Percentiles rank a stretch among this genome's conserved stretches.
These are phyloP conservation scores for Acanthosepion pharaonis DNA, from an alignment of 2,888 invertebrate species.

Conservation along the genomic window DNA sequence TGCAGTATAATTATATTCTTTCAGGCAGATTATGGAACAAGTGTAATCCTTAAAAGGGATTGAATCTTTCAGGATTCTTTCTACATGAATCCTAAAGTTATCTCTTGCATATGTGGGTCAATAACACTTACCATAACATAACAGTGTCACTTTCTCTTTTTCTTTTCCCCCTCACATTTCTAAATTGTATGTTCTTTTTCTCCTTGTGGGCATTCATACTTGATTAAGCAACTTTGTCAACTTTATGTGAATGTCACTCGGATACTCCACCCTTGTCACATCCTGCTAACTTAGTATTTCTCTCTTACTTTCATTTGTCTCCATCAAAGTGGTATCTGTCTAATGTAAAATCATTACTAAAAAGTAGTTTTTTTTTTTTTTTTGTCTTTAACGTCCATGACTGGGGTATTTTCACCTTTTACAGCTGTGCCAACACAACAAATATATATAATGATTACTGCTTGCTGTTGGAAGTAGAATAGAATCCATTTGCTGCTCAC, in stretches of 20 bases:
- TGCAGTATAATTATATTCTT: no score
- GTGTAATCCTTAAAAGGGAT: no score
- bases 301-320: not conserved
- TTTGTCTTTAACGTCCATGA: no score
- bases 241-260: constrained; percentile 23
- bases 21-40: no score
- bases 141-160: not conserved
- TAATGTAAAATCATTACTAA: no score
- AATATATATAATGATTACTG: not conserved
- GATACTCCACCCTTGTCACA: not conserved
- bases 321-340: no score
- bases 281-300: not conserved
- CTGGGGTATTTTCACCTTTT: not conserved
- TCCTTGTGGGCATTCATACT: not conserved
- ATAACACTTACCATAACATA: not conserved
- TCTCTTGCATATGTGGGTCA: not conserved
- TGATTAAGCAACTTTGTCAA: not conserved
- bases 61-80: no score
- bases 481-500: not conserved
- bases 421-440: not conserved
- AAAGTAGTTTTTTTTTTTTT: no score
- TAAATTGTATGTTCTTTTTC: not conserved
- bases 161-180: not conserved
- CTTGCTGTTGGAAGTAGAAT: no score
- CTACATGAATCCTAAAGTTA: not conserved